A percentile compares a stretch with the other conserved stretches of the same genome.
Conservation (phyloP, 2,888 invertebrate genomes). For the Caenorhabditis sinica region DNA sequence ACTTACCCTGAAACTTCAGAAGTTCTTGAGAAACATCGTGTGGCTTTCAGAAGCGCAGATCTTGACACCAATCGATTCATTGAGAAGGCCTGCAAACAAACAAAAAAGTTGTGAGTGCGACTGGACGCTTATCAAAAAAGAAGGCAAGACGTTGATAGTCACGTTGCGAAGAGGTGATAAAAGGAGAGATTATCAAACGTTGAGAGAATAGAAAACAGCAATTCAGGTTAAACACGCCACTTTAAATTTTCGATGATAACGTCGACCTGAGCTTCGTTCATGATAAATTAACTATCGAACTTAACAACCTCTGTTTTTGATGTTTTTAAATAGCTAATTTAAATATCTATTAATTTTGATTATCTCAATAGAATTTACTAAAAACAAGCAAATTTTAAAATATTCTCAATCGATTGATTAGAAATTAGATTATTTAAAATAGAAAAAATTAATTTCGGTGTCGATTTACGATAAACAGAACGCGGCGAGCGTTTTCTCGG, state of each 20-base stretch:
- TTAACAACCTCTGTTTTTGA: too few relatives aligned
- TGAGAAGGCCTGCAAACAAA: constrained; percentile 42
- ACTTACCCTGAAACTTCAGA: constrained; percentile 37
- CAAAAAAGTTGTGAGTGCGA: constrained; percentile 44
- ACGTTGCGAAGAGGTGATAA: constrained; percentile 48
- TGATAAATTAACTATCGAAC: too few relatives aligned
- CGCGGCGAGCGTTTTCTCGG: constrained; percentile 1
- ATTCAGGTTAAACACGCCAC: constrained; percentile 31
- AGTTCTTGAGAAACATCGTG: constrained; percentile 39
- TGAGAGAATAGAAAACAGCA: constrained; percentile 39
- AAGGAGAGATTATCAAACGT: constrained; percentile 14
- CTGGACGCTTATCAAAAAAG: constrained; percentile 41
- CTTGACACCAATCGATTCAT: constrained; percentile 58
- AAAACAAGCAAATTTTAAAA: neutral
- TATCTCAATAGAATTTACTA: neutral
- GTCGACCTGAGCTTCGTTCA: too few relatives aligned
- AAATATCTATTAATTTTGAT: too few relatives aligned
- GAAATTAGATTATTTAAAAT: too few relatives aligned
- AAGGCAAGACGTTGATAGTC: constrained; percentile 34
- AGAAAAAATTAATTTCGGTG: neutral
- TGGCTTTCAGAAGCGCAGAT: constrained; percentile 32
- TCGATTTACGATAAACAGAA: constrained; percentile 17
- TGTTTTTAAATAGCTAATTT: too few relatives aligned
- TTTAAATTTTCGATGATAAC: constrained; percentile 1
- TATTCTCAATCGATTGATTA: too few relatives aligned